Base-by-base conservation (phyloP, 2,113 vertebrate species). In the Condylura cristata region DNA sequence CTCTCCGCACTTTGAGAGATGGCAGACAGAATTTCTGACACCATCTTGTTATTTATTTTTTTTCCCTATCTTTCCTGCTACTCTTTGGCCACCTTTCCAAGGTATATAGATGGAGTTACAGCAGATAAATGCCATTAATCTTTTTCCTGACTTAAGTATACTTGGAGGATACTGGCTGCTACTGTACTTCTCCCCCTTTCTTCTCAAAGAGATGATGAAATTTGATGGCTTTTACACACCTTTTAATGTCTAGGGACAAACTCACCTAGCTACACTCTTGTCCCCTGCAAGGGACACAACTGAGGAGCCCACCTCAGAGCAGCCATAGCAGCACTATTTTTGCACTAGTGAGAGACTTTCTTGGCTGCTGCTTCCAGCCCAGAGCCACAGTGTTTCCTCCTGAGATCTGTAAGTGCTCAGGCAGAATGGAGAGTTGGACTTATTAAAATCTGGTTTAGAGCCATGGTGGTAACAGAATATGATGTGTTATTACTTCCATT, bases 361-460 rank as follows among this genome's bases (percentile, higher is more conserved):
- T 87, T 75, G 80, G 51, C 60, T 61, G 39, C n/a, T 51, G 30
- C 84, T 84, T 93, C 78, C 94, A 63, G 91, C 91, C 66, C 3
- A 30, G 78, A 94, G 94, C 70, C 11, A 0, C 18, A 20, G 53
- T 68, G 66, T 58, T n/a, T 48, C 65, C 90, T 94, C 83, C n/a
- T 56, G 76, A 79, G 91, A 41, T 96, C 86, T 91, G 17, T 78
- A 94, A 95, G 91, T 32, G 56, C 80, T 70, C 37, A 34, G 60
- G 65, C 90, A 91, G 65, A 94, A 93, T 86, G 68, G 10, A 78
- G 83, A 91, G 76, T 61, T 65, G 58, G 68, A 58, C 72, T 97
- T 83, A 95, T 94, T 96, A 96, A 97, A 96, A 95, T 82, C 75
- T 87, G 80, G 86, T 96, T 81, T 60, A 80, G 79, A 96, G 86